A percentile compares a stretch with the other conserved stretches of the same genome.
Conservation (phyloP, 2,888 invertebrate genomes). For the Molorchus minor region DNA sequence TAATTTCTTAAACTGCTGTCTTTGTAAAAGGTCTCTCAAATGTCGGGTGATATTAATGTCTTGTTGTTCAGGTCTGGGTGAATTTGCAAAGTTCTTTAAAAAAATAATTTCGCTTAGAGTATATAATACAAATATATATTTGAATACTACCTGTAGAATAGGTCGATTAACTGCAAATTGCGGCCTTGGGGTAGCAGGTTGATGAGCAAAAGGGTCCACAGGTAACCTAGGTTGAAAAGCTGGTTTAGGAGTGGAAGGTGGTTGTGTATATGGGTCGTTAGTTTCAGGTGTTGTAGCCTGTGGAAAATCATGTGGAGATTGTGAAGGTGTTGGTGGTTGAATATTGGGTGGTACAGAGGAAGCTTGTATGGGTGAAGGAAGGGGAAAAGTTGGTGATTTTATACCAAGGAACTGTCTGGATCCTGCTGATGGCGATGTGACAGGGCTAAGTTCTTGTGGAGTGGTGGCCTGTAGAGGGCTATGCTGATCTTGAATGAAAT, state of each 20-base stretch:
- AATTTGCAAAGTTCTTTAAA: slow-evolving; percentile 43
- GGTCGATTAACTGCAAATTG: slow-evolving; percentile 60
- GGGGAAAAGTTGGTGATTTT: slow-evolving; percentile 54
- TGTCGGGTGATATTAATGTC: slow-evolving; percentile 76
- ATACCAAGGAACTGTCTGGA: slow-evolving; percentile 56
- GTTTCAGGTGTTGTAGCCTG: slow-evolving; percentile 48
- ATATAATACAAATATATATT: not conserved
- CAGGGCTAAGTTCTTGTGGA: slow-evolving; percentile 55
- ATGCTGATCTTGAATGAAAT: slow-evolving; percentile 53
- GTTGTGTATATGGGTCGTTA: slow-evolving; percentile 65
- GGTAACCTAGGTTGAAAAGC: slow-evolving; percentile 49
- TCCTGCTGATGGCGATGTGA: slow-evolving; percentile 53
- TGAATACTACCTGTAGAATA: slow-evolving; percentile 38
- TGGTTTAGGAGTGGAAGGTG: slow-evolving; percentile 66
- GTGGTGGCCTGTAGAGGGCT: slow-evolving; percentile 53
- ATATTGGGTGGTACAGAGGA: slow-evolving; percentile 51
- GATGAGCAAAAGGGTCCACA: slow-evolving; percentile 64
- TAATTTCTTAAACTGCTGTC: slow-evolving; percentile 72
- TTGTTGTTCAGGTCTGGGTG: slow-evolving; percentile 52
- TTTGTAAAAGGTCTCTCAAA: slow-evolving; percentile 80
- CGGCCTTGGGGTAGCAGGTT: slow-evolving; percentile 67
- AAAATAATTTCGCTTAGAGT: not conserved
- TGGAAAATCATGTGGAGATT: slow-evolving; percentile 47
- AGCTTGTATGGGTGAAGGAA: slow-evolving; percentile 44
- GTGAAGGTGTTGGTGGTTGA: slow-evolving; percentile 53